Evolutionary conservation across 2,888 invertebrate genomes (phyloP).

Genomic region (Troglohyphantes excavatus): DNA sequence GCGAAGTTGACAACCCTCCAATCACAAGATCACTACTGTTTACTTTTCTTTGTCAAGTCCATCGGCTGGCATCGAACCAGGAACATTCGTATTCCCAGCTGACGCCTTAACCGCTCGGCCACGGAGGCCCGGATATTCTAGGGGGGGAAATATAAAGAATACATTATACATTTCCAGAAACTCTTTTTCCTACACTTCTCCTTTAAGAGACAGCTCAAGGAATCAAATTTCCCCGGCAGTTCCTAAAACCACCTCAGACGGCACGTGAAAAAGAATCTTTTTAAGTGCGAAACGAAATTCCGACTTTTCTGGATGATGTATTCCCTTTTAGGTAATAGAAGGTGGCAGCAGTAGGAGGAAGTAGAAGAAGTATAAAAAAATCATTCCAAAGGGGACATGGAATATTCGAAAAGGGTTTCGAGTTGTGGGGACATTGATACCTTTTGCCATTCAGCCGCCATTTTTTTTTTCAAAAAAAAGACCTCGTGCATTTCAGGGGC

Average conservation of each 20-base stretch:
- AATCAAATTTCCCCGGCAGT: no score
- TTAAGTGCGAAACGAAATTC: conserved; percentile 64
- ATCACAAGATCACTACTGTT: no score
- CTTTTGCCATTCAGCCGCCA: not conserved
- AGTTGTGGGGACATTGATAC: conserved; percentile 41
- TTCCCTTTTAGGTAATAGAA: conserved; percentile 31
- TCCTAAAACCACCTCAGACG: not conserved
- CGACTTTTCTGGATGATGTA: conserved; percentile 46
- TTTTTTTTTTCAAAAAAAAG: not conserved
- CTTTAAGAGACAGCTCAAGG: not conserved
- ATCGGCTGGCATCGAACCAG: no score
- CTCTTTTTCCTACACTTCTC: not conserved
- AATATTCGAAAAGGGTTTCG: conserved; percentile 44
- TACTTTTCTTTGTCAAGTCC: no score
- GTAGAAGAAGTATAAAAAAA: not conserved
- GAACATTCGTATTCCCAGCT: no score
- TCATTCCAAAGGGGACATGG: not conserved
- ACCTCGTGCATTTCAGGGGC: not conserved
- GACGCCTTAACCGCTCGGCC: no score
- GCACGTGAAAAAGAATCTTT: conserved; percentile 58
- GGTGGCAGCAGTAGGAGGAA: conserved; percentile 50
- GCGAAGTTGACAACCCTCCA: no score
- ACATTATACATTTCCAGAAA: not conserved
- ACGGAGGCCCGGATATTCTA: no score
- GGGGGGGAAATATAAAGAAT: not conserved